Base-by-base conservation (phyloP, 23 tunicate genomes). In the Trididemnum miniatum region DNA sequence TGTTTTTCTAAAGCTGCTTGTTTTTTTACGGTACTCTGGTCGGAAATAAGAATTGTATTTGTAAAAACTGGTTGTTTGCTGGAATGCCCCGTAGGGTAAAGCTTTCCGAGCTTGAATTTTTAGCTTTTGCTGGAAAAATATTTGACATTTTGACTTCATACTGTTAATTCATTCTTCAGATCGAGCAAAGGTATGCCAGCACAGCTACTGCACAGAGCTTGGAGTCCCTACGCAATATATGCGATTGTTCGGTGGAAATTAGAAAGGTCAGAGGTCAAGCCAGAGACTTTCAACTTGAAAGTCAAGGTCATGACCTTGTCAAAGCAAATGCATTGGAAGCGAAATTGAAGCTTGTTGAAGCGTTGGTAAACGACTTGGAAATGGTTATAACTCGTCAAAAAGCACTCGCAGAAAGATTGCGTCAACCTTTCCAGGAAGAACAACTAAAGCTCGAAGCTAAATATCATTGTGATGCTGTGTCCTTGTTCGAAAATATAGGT, bases 381-480 rank as follows among this genome's bases (percentile, higher is more conserved):
- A 26, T 34, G 20, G 51, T 35, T 31, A 31, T 83, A 4, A 49
- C 20, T 54, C 72, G 72, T 22, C 80, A 73, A 73, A 57, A 72
- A 1, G 5, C 5, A 9, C 20, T 83, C 7, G 23, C 52, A 72
- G 27, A 25, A 22, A 72, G 33, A 35, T 52, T 83, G 5, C 80
- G 72, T 15, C 51, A 52, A 22, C 87, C 87, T 1, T 73, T 52
- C 57, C 80, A 52, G 31, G 87, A 76, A 22, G 27, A 52, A 28
- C 80, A 73, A 23, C 20, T 83, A 20, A 72, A 30, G 24, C 2
- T 83, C 12, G 87, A 83, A 72, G 87, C 80, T 2, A 74, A 73
- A 71, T 72, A 72, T 73, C 87, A 83, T 25, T 51, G 64, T 4
- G 7, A 31, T 40, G 65, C 86, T 12, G 65, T 69, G 5, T 22